phyloP scores from a whole-genome alignment of 2,888 invertebrate species.

The Cephus pygmeus region DNA sequence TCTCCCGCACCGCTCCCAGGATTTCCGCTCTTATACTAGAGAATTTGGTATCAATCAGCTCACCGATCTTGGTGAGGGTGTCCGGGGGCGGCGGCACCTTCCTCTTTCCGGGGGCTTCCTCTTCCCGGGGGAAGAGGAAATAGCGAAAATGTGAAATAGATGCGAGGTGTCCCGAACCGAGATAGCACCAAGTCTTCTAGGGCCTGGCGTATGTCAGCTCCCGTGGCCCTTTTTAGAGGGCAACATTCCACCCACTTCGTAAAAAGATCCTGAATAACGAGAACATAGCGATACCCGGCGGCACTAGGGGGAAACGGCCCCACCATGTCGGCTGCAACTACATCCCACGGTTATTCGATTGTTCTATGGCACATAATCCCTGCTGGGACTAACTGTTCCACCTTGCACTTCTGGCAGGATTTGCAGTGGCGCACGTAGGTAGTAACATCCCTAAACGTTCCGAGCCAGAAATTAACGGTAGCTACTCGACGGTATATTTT shows the following conservation, averaged over 20 bases:
- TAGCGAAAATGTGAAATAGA: too few species aligned
- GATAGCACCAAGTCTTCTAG: constrained; percentile 28
- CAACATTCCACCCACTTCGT: constrained; percentile 24
- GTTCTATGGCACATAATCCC: constrained; percentile 35
- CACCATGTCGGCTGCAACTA: constrained; percentile 25
- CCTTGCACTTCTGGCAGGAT: constrained; percentile 35
- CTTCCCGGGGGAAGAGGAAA: too few species aligned
- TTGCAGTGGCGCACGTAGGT: constrained; percentile 36
- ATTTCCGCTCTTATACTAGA: too few species aligned
- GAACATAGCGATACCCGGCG: constrained; percentile 21
- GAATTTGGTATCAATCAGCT: accelerated
- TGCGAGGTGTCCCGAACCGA: constrained; percentile 28
- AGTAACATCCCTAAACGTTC: constrained; percentile 30
- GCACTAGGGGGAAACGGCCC: constrained; percentile 33
- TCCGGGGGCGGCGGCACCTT: too few species aligned
- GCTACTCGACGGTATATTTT: constrained; percentile 28
- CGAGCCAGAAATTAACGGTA: constrained; percentile 36
- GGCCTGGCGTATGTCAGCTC: not conserved
- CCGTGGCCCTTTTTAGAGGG: not conserved
- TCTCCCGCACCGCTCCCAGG: too few species aligned
- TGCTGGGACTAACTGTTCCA: constrained; percentile 26
- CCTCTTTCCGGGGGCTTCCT: not conserved
- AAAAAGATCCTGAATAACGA: constrained; percentile 32
- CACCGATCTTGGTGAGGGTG: too few species aligned
- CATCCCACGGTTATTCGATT: constrained; percentile 26